A percentile compares a stretch with the other conserved stretches of the same genome.
These are phyloP conservation scores for Montipora sp. DNA, from an alignment of 64 coral and sea anemone species.

Conservation along the genomic window DNA sequence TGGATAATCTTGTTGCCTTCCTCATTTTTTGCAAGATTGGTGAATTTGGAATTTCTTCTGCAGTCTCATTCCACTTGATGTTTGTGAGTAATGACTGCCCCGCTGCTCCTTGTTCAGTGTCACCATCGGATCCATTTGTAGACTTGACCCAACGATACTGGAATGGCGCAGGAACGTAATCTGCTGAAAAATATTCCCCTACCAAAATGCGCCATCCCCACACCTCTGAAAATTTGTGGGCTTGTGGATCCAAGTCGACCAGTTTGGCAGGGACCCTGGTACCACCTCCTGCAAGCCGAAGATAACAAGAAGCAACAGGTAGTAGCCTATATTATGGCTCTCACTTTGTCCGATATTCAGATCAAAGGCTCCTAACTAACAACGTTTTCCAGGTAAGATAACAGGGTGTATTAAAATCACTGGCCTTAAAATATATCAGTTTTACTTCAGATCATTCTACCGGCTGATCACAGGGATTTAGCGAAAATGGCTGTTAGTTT, in stretches of 20 bases:
- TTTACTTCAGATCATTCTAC: too few relatives aligned
- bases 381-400: too few relatives aligned
- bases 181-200: constrained; percentile 31
- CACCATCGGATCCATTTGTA: not conserved
- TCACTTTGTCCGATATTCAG: too few relatives aligned
- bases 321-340: not conserved
- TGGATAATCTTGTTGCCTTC: constrained; percentile 8
- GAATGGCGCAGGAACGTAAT: constrained; percentile 7
- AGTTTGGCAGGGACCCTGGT: constrained; percentile 19
- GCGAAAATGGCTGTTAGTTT: too few relatives aligned
- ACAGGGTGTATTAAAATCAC: too few relatives aligned
- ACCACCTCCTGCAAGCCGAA: not conserved
- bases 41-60: not conserved
- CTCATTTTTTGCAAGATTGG: not conserved
- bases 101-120: constrained; percentile 11
- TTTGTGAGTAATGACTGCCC: constrained; percentile 28
- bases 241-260: constrained; percentile 40
- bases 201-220: constrained; percentile 33
- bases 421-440: too few relatives aligned
- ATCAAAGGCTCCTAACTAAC: too few relatives aligned
- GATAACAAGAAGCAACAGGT: not conserved
- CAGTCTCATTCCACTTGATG: constrained; percentile 10
- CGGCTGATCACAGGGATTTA: too few relatives aligned
- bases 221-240: constrained; percentile 20
- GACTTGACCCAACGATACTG: constrained; percentile 29